These are phyloP conservation scores for Antigone vipio DNA, from an alignment of 2,113 vertebrate species.

Conservation along the genomic window DNA sequence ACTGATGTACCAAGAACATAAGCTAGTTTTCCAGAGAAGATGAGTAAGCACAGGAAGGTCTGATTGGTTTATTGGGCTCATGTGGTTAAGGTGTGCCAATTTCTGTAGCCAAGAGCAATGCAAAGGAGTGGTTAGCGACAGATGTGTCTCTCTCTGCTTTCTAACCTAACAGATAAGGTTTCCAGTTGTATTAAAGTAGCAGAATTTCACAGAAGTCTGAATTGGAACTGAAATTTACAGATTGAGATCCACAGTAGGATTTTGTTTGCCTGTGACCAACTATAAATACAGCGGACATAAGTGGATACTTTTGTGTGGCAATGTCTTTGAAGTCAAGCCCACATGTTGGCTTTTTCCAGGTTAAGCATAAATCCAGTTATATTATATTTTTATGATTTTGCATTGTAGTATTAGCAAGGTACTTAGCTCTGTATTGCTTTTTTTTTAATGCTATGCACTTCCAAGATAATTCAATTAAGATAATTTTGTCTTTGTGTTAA, in stretches of 20 bases:
- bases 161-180: not conserved
- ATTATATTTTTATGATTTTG: not conserved
- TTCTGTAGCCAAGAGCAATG: not conserved
- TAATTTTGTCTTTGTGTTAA: not conserved
- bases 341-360: not conserved
- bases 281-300: not conserved
- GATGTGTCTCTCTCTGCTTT: not conserved
- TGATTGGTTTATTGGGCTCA: conserved; percentile 12
- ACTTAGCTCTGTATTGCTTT: not conserved
- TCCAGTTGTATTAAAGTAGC: not conserved
- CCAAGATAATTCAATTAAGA: not conserved
- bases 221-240: not conserved
- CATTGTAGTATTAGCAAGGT: not conserved
- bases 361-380: not conserved
- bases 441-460: not conserved
- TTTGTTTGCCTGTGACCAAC: not conserved
- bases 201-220: not conserved
- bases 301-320: not conserved
- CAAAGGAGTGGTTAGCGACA: not conserved
- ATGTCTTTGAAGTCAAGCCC: not conserved
- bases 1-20: not conserved
- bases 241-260: not conserved
- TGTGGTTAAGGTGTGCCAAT: conserved; percentile 30
- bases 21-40: not conserved
- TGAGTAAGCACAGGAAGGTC: conserved; percentile 11